These are phyloP conservation scores for Apotomis betuletana DNA, from an alignment of 2,888 invertebrate genomes.

Conservation along the genomic window DNA sequence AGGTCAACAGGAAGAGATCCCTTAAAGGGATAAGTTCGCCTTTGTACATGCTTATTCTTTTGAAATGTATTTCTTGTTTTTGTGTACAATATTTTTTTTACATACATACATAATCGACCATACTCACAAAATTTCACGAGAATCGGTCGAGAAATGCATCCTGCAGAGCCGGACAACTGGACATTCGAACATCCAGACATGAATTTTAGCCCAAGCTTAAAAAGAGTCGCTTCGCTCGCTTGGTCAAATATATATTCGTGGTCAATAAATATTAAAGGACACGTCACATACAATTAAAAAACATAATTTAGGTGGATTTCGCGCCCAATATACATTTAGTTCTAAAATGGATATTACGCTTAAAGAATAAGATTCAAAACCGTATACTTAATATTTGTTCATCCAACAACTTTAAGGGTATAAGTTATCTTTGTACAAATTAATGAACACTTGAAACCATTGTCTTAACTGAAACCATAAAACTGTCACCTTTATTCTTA, in stretches of 20 bases:
- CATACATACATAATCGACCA: too few relatives aligned
- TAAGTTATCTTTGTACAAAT: constrained; percentile 29
- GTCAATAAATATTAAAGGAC: not conserved
- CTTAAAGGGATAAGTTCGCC: too few relatives aligned
- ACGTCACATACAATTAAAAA: constrained; percentile 23
- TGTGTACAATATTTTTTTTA: too few relatives aligned
- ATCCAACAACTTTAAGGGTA: constrained; percentile 7
- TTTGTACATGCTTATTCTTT: too few relatives aligned
- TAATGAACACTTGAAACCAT: constrained; percentile 22
- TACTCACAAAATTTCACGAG: too few relatives aligned
- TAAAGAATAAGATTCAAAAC: not conserved
- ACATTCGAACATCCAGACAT: too few relatives aligned
- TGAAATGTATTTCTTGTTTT: too few relatives aligned
- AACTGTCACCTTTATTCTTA: constrained; percentile 2
- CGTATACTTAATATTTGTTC: not conserved
- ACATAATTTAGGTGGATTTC: not conserved
- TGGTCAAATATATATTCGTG: not conserved
- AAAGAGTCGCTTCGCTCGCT: too few relatives aligned
- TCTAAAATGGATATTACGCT: not conserved
- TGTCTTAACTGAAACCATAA: constrained; percentile 26
- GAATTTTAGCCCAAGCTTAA: too few relatives aligned
- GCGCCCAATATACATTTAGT: not conserved
- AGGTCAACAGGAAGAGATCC: too few relatives aligned
- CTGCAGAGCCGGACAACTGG: too few relatives aligned
- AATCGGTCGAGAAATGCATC: too few relatives aligned